A percentile compares a stretch with the other conserved stretches of the same genome.
These are phyloP conservation scores for Anseranas semipalmata DNA, from an alignment of 2,113 vertebrate genomes.

Conservation along the genomic window DNA sequence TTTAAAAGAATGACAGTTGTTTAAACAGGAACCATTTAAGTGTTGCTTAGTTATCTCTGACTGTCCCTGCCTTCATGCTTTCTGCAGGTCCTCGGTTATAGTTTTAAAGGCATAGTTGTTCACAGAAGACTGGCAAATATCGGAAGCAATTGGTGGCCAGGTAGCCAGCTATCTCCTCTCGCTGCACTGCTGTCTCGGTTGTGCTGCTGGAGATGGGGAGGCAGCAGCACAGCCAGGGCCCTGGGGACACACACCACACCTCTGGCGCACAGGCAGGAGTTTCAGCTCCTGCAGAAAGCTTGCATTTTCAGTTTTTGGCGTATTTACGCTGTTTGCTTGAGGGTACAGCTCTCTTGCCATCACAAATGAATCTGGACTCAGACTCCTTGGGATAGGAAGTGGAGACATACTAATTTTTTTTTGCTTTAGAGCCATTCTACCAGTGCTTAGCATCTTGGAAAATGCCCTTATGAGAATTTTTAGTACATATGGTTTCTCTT, in stretches of 20 bases:
- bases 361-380: not conserved
- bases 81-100: not conserved
- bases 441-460: not conserved
- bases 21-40: not conserved
- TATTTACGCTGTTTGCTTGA: not conserved
- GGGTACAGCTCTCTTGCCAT: not conserved
- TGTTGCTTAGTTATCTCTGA: not conserved
- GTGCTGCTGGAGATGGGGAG: not conserved
- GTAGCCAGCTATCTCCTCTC: not conserved
- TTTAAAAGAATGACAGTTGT: not conserved
- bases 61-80: not conserved
- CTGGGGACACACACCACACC: fast-evolving
- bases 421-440: not conserved
- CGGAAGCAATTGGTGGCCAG: fast-evolving
- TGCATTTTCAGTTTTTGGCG: not conserved
- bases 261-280: not conserved
- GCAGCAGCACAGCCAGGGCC: not conserved
- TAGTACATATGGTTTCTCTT: not conserved
- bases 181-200: not conserved
- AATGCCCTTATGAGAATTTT: not conserved
- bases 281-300: not conserved
- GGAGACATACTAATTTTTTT: not conserved
- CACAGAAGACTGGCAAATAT: not conserved
- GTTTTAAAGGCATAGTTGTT: not conserved
- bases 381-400: not conserved